phyloP scores from a whole-genome alignment of 2,797 vertebrate genomes.

The Pelobates cultripes region DNA sequence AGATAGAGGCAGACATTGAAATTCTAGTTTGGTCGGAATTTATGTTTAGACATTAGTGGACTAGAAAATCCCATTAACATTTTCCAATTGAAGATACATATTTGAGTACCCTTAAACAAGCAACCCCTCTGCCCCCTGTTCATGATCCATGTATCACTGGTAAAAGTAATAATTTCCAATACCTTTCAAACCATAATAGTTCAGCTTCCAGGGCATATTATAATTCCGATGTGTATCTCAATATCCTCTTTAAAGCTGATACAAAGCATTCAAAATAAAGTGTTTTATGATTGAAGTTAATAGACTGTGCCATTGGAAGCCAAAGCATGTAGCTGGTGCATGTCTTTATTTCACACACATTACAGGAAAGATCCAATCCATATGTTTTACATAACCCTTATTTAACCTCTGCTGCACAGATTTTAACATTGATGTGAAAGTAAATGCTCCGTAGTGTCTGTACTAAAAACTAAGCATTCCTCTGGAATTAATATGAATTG shows the following conservation, averaged over 20 bases:
- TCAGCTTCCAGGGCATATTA: neutral
- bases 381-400: neutral
- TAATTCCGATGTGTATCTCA: neutral
- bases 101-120: no score
- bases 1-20: no score
- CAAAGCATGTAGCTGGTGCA: neutral
- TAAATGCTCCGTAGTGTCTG: neutral
- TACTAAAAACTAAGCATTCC: neutral
- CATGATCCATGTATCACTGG: no score
- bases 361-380: neutral
- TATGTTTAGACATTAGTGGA: no score
- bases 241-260: neutral
- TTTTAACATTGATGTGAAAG: neutral
- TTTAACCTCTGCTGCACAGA: constrained; percentile 1
- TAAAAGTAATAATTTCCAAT: no score
- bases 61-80: no score
- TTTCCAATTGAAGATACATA: no score
- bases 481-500: neutral
- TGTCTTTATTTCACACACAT: neutral
- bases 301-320: neutral
- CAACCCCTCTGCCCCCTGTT: no score
- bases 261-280: neutral
- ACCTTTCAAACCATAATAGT: no score
- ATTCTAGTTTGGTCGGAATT: no score
- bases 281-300: neutral